Evolutionary conservation across 2,888 invertebrate genomes (phyloP), one percentile per base, ranked within the genome.

Genomic region (Acrocyrtus sp.): DNA sequence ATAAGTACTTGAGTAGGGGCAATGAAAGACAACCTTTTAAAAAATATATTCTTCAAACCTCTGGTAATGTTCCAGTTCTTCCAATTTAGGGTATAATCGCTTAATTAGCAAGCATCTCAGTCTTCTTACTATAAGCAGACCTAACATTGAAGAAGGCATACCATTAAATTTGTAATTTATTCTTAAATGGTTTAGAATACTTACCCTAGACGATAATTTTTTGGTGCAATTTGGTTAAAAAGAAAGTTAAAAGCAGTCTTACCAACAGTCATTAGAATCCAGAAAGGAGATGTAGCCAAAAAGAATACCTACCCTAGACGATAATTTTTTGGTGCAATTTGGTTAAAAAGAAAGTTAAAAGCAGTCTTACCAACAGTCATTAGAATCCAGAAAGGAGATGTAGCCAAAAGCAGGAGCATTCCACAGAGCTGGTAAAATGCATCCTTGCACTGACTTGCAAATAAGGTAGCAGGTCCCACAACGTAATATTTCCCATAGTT

Each of bases 401-500:
- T 39, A 3, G 51, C 34, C n/a, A 67, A 15, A 1, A 67, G 51
- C 1, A 67, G 67, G 21, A 67, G 21, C 15, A 67, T 27, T 41
- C 67, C 67, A 22, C 67, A 57, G 10, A 67, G 2, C 24, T 67
- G 67, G 58, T 58, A 58, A 58, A 67, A 57, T 21, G 41, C 34
- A 39, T 58, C 39, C 26, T 58, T 58, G 58, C 67, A 67, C 21
- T 29, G 50, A 51, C 51, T 51, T n/a, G 58, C 58, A 50, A 67
- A 22, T 26, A 50, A 43, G 8, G 15, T 12, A 17, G 24, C 58
- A 58, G 67, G 67, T 27, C 8, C 21, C 51, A 67, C n/a, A 29
- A 67, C 39, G 27, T 67, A 67, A 29, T 67, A 67, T 48, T 67
- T 67, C n/a, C 58, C 67, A 58, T 67, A 67, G 34, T 57, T 50